Conservation (phyloP, 2,113 vertebrate genomes). For the Leiothrix lutea region DNA sequence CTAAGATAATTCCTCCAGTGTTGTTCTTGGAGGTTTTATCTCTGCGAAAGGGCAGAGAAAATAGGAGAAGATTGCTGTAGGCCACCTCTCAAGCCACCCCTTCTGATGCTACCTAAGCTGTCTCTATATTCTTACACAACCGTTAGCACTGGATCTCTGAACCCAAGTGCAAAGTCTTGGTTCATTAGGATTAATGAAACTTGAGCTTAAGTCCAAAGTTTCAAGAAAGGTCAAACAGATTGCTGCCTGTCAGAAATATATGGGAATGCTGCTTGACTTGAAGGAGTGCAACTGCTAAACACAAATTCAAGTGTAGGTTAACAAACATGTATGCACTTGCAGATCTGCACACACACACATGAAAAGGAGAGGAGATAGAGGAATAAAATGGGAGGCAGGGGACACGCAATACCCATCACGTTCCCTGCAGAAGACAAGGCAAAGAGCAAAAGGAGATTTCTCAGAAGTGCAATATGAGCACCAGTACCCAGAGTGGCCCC, state of each 20-base stretch:
- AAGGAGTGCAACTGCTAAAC: background rate
- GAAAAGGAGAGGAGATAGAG: background rate
- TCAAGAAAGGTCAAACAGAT: background rate
- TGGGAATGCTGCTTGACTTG: background rate
- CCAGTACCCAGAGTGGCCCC: background rate
- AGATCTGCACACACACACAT: background rate
- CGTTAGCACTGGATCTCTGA: background rate
- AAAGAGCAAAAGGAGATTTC: background rate
- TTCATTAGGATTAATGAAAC: background rate
- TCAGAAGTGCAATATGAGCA: background rate
- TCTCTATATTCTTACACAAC: background rate
- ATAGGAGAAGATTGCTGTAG: background rate
- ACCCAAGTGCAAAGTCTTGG: background rate
- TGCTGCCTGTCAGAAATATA: background rate
- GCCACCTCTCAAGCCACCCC: background rate
- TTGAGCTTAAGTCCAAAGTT: background rate
- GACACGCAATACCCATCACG: background rate
- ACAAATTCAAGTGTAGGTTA: background rate
- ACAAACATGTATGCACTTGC: rapidly evolving
- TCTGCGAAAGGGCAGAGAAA: background rate
- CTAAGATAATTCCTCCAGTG: background rate
- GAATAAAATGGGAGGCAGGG: background rate
- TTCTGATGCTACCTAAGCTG: background rate
- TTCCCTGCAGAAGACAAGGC: background rate
- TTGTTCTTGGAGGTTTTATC: background rate